Conservation (phyloP, 2,797 vertebrate genomes). For the Microtus agrestis region DNA sequence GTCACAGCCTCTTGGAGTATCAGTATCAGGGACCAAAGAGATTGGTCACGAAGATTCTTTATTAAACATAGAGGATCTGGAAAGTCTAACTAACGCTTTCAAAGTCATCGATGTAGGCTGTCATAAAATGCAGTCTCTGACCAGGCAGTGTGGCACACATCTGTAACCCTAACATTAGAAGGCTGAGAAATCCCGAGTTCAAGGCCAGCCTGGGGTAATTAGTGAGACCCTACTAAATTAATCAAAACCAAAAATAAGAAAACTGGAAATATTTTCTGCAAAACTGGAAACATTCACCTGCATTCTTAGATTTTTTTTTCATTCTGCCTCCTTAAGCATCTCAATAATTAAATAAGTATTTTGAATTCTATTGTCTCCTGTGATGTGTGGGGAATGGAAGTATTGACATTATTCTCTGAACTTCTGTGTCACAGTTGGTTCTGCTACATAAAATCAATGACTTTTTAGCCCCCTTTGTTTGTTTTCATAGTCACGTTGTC, state of each 20-base stretch:
- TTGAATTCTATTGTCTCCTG: background rate
- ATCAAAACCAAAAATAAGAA: background rate
- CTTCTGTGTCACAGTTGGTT: background rate
- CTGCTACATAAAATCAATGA: background rate
- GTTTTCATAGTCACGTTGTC: background rate
- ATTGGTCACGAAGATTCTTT: background rate
- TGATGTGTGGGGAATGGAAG: background rate
- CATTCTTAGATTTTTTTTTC: background rate
- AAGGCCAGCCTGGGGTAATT: background rate
- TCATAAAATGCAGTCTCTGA: background rate
- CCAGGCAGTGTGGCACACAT: too few relatives aligned
- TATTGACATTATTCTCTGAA: background rate
- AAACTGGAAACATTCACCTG: background rate
- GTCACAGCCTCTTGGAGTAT: background rate
- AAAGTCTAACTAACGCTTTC: slow-evolving; percentile 20
- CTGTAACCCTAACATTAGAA: background rate
- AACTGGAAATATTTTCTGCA: background rate
- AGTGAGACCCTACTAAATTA: background rate
- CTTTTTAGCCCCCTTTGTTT: slow-evolving; percentile 1
- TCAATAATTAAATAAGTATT: slow-evolving; percentile 33
- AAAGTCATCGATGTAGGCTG: background rate
- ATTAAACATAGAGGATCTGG: background rate
- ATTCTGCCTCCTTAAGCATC: background rate
- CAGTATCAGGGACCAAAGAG: background rate
- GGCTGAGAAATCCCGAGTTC: background rate